Conservation (phyloP, 2,797 vertebrate genomes). For the Sebastes wilsoni region DNA sequence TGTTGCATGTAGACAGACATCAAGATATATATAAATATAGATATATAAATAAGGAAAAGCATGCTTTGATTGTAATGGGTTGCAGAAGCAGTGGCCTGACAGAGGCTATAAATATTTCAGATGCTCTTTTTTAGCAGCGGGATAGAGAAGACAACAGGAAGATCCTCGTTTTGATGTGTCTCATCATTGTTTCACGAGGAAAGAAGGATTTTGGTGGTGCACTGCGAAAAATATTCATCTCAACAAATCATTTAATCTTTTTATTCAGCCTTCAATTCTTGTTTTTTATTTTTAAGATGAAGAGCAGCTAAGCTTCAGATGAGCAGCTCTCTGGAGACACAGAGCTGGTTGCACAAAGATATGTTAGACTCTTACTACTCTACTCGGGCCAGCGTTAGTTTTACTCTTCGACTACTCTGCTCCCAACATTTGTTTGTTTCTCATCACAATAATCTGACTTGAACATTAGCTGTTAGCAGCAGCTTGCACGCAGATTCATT, state of each 20-base stretch:
- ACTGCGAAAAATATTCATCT: conserved; percentile 12
- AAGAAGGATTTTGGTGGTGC: conserved; percentile 7
- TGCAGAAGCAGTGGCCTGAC: conserved; percentile 74
- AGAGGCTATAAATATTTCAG: conserved; percentile 84
- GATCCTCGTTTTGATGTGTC: conserved; percentile 69
- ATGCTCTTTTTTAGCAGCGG: conserved; percentile 71
- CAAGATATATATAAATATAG: background rate
- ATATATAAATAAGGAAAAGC: conserved; percentile 32
- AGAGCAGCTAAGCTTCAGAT: background rate
- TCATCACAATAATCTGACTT: background rate
- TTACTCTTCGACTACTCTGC: background rate
- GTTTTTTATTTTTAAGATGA: conserved; percentile 18
- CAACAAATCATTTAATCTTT: conserved; percentile 17
- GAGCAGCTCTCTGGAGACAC: background rate
- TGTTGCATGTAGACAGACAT: background rate
- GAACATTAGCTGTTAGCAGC: background rate
- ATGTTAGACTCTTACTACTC: background rate
- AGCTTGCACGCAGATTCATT: background rate
- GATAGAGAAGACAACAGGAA: conserved; percentile 73
- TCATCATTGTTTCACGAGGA: conserved; percentile 58
- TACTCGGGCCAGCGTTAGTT: background rate
- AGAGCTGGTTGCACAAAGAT: background rate
- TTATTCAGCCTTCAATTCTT: conserved; percentile 16
- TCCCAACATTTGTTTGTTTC: background rate
- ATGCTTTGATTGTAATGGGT: conserved; percentile 74